Conservation (phyloP, 2,888 invertebrate species). For the Spicauda simplicius region DNA sequence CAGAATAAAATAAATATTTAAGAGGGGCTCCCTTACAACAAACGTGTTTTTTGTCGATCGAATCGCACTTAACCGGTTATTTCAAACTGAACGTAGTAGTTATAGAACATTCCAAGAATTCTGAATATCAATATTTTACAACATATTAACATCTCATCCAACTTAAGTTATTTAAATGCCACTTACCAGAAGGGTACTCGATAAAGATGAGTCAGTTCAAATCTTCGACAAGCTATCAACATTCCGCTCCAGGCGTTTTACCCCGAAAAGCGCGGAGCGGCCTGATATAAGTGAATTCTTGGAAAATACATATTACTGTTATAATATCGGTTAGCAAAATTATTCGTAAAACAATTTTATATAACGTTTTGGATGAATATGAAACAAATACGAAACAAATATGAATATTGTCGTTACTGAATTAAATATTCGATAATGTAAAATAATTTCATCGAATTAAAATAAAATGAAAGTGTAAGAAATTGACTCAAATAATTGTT, state of each 20-base stretch:
- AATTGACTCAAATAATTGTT: background rate
- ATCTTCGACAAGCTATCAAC: constrained; percentile 25
- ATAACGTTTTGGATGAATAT: background rate
- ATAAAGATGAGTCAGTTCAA: constrained; percentile 10
- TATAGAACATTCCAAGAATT: no score
- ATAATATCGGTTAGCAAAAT: background rate
- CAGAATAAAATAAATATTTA: no score
- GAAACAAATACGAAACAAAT: no score
- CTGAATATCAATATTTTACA: no score
- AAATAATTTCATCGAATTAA: no score
- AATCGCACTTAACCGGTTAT: no score
- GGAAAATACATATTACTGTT: background rate
- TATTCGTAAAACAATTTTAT: background rate
- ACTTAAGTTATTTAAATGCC: background rate
- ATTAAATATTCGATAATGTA: no score
- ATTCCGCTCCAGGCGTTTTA: constrained; percentile 19
- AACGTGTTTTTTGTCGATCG: no score
- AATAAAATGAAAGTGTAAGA: no score
- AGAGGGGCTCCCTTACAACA: no score
- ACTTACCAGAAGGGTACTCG: constrained; percentile 7
- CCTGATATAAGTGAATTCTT: constrained; percentile 18
- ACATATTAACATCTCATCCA: background rate
- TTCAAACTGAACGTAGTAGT: background rate
- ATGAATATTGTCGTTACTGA: no score
- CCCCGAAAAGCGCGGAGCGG: constrained; percentile 14